Evolutionary conservation across 1,140 invertebrate genomes (phyloP).

Genomic region (Microplitis mediator): DNA sequence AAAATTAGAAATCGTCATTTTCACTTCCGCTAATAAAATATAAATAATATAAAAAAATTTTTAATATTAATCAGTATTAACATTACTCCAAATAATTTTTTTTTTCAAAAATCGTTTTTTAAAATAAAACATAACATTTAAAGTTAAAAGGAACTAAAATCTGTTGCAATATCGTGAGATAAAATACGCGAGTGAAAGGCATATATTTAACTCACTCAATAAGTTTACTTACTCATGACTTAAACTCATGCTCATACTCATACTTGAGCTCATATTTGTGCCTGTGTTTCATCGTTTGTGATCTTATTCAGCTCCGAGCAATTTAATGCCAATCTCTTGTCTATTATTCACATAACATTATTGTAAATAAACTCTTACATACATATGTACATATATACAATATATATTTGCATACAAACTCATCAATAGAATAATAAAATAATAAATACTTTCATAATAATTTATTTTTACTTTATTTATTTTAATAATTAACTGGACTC

Average conservation of each 20-base stretch:
- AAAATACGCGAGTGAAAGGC: slow-evolving; percentile 48
- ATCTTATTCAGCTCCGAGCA: background rate
- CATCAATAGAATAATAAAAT: no score
- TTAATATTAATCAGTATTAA: no score
- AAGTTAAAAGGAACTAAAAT: slow-evolving; percentile 8
- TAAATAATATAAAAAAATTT: background rate
- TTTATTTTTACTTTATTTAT: no score
- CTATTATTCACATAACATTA: background rate
- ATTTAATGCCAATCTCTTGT: background rate
- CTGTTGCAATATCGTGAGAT: slow-evolving; percentile 47
- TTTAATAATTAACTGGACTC: no score
- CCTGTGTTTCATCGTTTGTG: background rate
- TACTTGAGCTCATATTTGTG: no score
- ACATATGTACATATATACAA: no score
- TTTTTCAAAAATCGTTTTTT: slow-evolving; percentile 38
- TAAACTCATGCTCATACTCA: background rate
- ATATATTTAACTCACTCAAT: slow-evolving; percentile 16
- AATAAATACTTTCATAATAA: no score
- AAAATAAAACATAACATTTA: slow-evolving; percentile 39
- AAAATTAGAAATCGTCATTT: no score
- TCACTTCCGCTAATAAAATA: no score
- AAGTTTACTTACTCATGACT: slow-evolving; percentile 21
- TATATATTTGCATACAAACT: no score
- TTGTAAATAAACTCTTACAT: no score
- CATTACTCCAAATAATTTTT: slow-evolving; percentile 20